Base-by-base conservation (phyloP, 2,797 vertebrate species). In the Tadarida brasiliensis region DNA sequence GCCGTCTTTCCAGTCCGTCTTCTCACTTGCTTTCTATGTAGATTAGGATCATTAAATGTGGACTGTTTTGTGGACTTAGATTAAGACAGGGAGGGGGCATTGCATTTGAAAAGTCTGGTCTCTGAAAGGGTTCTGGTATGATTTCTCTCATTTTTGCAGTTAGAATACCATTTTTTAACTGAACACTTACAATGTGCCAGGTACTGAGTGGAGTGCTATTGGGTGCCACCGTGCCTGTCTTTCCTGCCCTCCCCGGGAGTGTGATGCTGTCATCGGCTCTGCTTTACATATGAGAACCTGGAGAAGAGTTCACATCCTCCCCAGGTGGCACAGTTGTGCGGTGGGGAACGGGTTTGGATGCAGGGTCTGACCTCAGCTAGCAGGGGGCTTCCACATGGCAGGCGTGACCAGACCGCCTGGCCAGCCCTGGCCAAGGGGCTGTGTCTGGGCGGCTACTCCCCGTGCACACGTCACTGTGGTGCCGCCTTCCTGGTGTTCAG, bases 61-160 rank as follows among this genome's bases (percentile, higher is more conserved):
- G 84, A n/a, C 56, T 92, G 22, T 76, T 63, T 76, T 63, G 71
- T 81, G 47, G 67, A 87, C 49, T 83, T 74, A 35, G 35, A 51
- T 33, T 26, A 49, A 51, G 44, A 65, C 9, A 15, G 15, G 10
- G 39, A 54, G 28, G 26, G 20, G 4, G 19, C 22, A 6, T 77
- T 80, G n/a, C 35, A 57, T 35, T 51, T 65, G 17, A 47, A 80
- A 35, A 91, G 47, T 8, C 76, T 35, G 17, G 9, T 63, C 20
- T 74, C 63, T 73, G 14, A 63, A 54, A 68, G 47, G 39, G 35
- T 61, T 82, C 84, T 39, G 3, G 28, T n/a, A 24, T 33, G 44
- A 51, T n/a, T 35, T 56, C 33, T 68, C 74, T 65, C 47, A 7
- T 20, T 51, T 87, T 73, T 51, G 20, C 16, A 4, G 8, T 61